Conservation (phyloP, 1,140 invertebrate species). For the Formica selysi region DNA sequence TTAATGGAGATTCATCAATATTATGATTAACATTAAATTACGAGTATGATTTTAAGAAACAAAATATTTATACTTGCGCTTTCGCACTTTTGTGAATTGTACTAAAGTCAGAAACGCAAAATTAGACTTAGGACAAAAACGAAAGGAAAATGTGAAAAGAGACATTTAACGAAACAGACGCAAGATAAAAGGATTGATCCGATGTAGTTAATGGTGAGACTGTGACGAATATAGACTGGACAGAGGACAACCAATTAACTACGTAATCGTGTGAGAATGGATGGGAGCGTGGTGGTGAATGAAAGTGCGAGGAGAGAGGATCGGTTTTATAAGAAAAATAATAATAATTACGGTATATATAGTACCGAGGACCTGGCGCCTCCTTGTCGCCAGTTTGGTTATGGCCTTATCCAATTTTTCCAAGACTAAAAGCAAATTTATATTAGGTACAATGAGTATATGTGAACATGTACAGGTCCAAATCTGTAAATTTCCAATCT, state of each 20-base stretch:
- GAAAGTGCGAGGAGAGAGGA: constrained; percentile 75
- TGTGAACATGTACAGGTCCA: constrained; percentile 82
- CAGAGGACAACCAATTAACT: constrained; percentile 72
- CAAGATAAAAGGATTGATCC: constrained; percentile 61
- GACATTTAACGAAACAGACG: constrained; percentile 61
- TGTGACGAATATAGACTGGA: constrained; percentile 61
- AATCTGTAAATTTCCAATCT: constrained; percentile 84
- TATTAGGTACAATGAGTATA: constrained; percentile 85
- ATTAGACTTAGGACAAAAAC: constrained; percentile 57
- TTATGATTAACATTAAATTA: constrained; percentile 75
- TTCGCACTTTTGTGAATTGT: constrained; percentile 76
- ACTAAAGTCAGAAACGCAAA: constrained; percentile 67
- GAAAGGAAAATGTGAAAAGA: constrained; percentile 49
- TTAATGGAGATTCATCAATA: constrained; percentile 71
- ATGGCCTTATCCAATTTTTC: constrained; percentile 87
- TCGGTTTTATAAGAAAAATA: constrained; percentile 82
- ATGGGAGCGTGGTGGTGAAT: constrained; percentile 72
- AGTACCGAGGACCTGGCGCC: constrained; percentile 83
- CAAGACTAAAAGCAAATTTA: constrained; percentile 86
- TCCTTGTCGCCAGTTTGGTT: constrained; percentile 85
- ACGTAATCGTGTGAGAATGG: constrained; percentile 72
- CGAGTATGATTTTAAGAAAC: constrained; percentile 73
- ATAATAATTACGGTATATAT: constrained; percentile 75
- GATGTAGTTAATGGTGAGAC: constrained; percentile 74
- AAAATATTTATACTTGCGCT: constrained; percentile 74